phyloP scores from a whole-genome alignment of 2,113 vertebrate species.

The Rhinolophus ferrumequinum region DNA sequence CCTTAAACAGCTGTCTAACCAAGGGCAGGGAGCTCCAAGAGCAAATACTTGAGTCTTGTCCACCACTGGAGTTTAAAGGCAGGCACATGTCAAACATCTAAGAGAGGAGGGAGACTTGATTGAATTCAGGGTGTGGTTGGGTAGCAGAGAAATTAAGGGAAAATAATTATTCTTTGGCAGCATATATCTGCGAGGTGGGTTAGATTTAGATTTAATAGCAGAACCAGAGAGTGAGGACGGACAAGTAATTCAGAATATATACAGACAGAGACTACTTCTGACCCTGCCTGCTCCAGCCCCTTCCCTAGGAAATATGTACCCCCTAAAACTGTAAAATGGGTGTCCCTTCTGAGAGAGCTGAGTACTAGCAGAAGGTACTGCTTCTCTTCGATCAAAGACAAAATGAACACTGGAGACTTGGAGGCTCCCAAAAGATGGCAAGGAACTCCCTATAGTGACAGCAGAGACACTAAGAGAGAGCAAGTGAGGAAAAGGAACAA shows the following conservation, averaged over 20 bases:
- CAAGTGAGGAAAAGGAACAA: not conserved
- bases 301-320: not conserved
- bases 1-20: not conserved
- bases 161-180: not conserved
- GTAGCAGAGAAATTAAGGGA: not conserved
- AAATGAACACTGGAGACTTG: not conserved
- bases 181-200: not conserved
- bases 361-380: not conserved
- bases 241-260: not conserved
- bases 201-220: not conserved
- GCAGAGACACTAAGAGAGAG: not conserved
- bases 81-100: not conserved
- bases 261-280: not conserved
- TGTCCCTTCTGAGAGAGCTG: not conserved
- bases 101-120: fast-evolving
- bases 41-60: not conserved
- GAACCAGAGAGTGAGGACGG: not conserved
- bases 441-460: not conserved
- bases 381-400: not conserved
- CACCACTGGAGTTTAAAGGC: not conserved
- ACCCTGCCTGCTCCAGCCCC: not conserved
- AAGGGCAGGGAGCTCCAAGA: not conserved
- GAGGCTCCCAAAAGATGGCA: too few relatives aligned
- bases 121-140: not conserved
- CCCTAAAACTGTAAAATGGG: not conserved